These are phyloP conservation scores for Cantharis lateralis DNA, from an alignment of 2,888 invertebrate genomes.

Conservation along the genomic window DNA sequence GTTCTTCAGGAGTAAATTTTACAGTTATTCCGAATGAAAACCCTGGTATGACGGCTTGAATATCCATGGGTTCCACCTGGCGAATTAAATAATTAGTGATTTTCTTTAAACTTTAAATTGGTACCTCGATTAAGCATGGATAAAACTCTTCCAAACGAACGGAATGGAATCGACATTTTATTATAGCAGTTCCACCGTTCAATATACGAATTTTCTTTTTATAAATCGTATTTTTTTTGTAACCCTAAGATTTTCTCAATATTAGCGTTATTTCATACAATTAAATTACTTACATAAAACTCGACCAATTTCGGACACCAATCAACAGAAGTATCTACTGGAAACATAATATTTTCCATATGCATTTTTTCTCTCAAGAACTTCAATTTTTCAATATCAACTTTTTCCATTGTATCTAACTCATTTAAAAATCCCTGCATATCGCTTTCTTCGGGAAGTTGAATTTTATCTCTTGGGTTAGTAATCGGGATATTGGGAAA, in stretches of 20 bases:
- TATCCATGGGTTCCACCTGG: slow-evolving; percentile 27
- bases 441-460: not conserved
- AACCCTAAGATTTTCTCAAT: slow-evolving; percentile 19
- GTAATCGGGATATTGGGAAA: slow-evolving; percentile 29
- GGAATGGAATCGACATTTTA: slow-evolving; percentile 22
- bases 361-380: slow-evolving; percentile 2
- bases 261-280: not conserved
- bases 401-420: slow-evolving; percentile 8
- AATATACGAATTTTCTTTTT: slow-evolving; percentile 22
- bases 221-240: slow-evolving; percentile 22
- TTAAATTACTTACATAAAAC: slow-evolving; percentile 2
- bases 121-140: slow-evolving; percentile 7
- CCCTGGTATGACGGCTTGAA: slow-evolving; percentile 30
- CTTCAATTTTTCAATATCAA: slow-evolving; percentile 2
- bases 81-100: not conserved
- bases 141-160: slow-evolving; percentile 17
- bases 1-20: slow-evolving; percentile 24
- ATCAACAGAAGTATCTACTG: slow-evolving; percentile 14
- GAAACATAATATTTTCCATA: slow-evolving; percentile 4
- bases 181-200: slow-evolving; percentile 21
- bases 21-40: slow-evolving; percentile 23
- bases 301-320: not conserved
- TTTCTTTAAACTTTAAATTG: not conserved
- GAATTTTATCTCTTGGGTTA: slow-evolving; percentile 24
- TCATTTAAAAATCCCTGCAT: slow-evolving; percentile 13